These are phyloP conservation scores for Lasiurus cinereus DNA, from an alignment of 2,113 vertebrate species.

Conservation along the genomic window DNA sequence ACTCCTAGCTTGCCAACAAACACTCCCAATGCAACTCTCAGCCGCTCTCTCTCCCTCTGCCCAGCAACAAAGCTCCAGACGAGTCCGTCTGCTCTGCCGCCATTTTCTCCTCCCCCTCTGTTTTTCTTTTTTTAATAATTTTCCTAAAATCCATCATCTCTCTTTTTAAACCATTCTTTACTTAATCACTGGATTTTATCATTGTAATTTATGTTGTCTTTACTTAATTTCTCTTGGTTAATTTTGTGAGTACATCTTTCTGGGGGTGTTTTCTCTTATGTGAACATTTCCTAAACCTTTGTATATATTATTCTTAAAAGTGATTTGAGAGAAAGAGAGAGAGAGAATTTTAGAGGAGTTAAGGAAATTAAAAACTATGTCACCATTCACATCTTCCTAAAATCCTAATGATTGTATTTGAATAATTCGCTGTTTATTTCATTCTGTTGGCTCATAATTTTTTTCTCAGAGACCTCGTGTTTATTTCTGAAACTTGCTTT, in stretches of 20 bases:
- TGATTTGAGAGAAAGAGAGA: neutral
- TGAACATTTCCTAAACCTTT: neutral
- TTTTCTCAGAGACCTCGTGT: neutral
- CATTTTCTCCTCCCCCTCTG: too few relatives aligned
- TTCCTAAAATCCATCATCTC: neutral
- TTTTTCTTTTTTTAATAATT: neutral
- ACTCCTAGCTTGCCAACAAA: too few relatives aligned
- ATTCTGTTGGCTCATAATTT: neutral
- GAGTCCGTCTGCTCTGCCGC: too few relatives aligned
- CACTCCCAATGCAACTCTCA: too few relatives aligned
- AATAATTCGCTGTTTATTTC: accelerated
- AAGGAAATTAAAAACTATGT: neutral
- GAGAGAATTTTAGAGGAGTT: neutral
- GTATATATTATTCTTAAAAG: neutral
- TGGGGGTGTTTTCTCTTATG: neutral
- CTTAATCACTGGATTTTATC: neutral
- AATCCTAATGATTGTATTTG: neutral
- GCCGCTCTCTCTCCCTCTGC: too few relatives aligned
- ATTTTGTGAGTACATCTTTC: neutral
- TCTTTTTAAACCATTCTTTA: neutral
- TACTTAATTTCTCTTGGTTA: slow-evolving; percentile 19
- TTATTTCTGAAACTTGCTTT: slow-evolving; percentile 19
- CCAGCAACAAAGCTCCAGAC: too few relatives aligned
- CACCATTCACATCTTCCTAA: neutral
- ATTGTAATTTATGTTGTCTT: slow-evolving; percentile 14